Base-by-base conservation (phyloP, 2,888 invertebrate species). In the Macrostomum cliftonense region DNA sequence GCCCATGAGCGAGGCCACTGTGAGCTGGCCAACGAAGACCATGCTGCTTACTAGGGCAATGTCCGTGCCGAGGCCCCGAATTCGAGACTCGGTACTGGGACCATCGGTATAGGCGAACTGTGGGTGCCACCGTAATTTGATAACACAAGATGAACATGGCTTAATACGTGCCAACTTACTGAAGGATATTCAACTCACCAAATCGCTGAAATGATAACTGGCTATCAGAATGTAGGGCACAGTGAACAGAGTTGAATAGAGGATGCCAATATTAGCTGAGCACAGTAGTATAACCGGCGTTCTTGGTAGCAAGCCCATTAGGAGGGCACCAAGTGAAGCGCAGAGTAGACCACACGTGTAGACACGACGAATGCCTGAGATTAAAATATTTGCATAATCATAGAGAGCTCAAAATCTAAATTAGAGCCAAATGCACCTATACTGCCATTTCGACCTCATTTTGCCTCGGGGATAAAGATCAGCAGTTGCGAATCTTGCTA, bases 211-310 rank as follows among this genome's bases (percentile, higher is more conserved):
- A 65, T 93, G 91, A 67, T 91, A 93, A 66, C 86, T 83, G 5
- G 93, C 91, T 28, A 93, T 79, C 47, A 93, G 74, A 37, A 91
- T 74, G 64, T 89, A 93, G 1, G 91, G 91, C 86, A 93, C 86
- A 12, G 91, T 93, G 71, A 93, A 93, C 21, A 93, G 76, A 0
- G 91, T 91, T 13, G 91, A 88, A 71, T 93, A 93, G 87, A 91
- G 88, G 43, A 93, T 80, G 1, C 93, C 91, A 1, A 91, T 88
- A 0, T 86, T 81, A 78, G 87, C 84, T 56, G 89, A 51, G 28
- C 28, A 65, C 37, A 67, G 51, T 5, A 67, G 43, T 14, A 67
- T 54, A 1, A 63, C 62, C 2, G 60, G 58, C n/a, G 56, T 60
- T 50, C 63, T 61, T 43, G 82, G 59, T 1, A 80, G 77, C 9